Percentiles rank a stretch among this genome's conserved stretches.
Evolutionary conservation across 1,140 invertebrate species (phyloP).

Genomic region (Saxidomus purpurata): DNA sequence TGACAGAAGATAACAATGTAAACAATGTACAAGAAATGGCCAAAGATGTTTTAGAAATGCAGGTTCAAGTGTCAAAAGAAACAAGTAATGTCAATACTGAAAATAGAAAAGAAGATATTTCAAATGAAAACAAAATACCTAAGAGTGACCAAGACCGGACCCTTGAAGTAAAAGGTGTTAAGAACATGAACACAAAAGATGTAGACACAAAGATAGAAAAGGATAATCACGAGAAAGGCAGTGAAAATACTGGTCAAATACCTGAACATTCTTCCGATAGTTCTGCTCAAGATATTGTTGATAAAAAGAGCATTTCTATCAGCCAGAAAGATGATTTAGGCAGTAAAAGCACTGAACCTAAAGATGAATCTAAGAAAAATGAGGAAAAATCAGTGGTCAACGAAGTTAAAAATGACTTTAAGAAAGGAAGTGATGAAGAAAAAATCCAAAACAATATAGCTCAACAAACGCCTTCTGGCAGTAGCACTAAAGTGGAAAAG

Average conservation of each 20-base stretch:
- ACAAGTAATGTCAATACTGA: not conserved
- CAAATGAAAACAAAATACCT: not conserved
- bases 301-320: not conserved
- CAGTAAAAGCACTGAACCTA: not conserved
- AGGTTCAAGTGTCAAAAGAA: not conserved
- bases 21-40: not conserved
- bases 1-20: not conserved
- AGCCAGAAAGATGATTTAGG: not conserved
- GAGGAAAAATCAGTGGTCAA: not conserved
- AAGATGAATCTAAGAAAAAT: not conserved
- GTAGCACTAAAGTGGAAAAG: too few relatives aligned
- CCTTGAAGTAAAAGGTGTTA: constrained; percentile 10
- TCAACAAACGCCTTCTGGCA: not conserved
- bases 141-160: not conserved
- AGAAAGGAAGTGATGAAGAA: not conserved
- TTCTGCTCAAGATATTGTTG: not conserved
- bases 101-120: not conserved
- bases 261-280: not conserved
- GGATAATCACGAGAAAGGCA: not conserved
- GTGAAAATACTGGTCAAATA: not conserved
- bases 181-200: constrained; percentile 14
- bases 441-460: not conserved
- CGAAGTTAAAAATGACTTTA: too few relatives aligned
- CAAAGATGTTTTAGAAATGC: not conserved
- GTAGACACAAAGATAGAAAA: not conserved